These are phyloP conservation scores for Eriocheir sinensis DNA, from an alignment of 1,140 invertebrate species.

Conservation along the genomic window DNA sequence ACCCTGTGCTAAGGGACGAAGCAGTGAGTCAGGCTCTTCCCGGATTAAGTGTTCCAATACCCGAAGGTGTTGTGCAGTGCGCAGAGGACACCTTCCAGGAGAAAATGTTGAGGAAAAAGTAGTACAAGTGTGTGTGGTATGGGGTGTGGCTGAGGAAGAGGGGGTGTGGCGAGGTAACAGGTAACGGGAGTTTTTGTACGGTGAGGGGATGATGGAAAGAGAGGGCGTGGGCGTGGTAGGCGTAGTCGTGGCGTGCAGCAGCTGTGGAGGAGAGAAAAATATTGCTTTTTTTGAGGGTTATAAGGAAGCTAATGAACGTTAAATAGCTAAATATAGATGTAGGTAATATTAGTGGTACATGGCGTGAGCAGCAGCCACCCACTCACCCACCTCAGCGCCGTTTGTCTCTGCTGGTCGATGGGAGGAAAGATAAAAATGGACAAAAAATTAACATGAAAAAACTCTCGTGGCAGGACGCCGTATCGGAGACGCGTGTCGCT, in stretches of 20 bases:
- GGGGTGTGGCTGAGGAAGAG: background rate
- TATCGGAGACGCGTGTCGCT: slow-evolving; percentile 12
- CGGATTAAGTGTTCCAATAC: background rate
- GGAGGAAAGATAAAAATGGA: background rate
- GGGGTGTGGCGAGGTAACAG: background rate
- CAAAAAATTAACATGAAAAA: slow-evolving; percentile 7
- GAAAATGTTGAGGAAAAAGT: background rate
- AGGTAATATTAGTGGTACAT: too few species aligned
- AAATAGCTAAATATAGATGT: too few species aligned
- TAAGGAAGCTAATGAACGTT: too few species aligned
- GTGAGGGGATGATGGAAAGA: background rate
- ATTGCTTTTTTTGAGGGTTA: too few species aligned
- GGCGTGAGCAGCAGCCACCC: background rate
- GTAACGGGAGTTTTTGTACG: background rate
- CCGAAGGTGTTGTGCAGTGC: background rate
- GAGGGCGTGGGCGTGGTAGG: background rate
- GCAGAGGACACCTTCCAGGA: background rate
- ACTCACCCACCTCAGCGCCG: background rate
- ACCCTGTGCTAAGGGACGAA: background rate
- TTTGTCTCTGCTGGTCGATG: background rate
- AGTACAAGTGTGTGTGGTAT: background rate
- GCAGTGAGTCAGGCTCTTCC: background rate
- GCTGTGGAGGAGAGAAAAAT: background rate
- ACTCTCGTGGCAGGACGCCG: background rate
- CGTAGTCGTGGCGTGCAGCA: background rate